These are phyloP conservation scores for Apamea epomidion DNA, from an alignment of 2,888 invertebrate genomes.

Conservation along the genomic window DNA sequence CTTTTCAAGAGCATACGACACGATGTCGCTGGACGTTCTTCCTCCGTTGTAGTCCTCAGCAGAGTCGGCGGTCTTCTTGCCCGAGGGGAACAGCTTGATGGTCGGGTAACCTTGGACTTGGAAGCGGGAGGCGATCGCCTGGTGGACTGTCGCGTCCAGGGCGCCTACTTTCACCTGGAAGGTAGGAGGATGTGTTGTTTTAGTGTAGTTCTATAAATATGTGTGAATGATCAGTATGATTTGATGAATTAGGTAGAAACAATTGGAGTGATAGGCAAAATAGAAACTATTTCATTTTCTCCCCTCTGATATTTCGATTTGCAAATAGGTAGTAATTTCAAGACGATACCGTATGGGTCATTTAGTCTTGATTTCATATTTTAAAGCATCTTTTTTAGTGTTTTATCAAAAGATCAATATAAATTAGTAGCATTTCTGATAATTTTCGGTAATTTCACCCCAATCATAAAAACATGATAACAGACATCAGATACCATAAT, in stretches of 20 bases:
- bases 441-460: background rate
- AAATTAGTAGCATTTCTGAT: background rate
- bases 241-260: background rate
- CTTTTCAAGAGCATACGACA: slow-evolving; percentile 96
- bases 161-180: slow-evolving; percentile 96
- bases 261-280: background rate
- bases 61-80: slow-evolving; percentile 92
- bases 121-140: slow-evolving; percentile 94
- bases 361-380: background rate
- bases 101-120: slow-evolving; percentile 98
- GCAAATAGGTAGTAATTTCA: background rate
- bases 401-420: background rate
- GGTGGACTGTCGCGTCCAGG: slow-evolving; percentile 98
- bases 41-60: slow-evolving; percentile 98
- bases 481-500: background rate
- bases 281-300: background rate
- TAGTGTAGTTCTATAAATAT: background rate
- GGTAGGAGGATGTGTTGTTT: background rate
- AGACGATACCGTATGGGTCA: background rate
- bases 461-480: background rate
- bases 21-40: slow-evolving; percentile 96
- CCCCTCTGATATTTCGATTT: background rate
- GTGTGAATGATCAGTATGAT: background rate
- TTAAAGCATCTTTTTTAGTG: background rate
- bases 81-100: slow-evolving; percentile 97